These are phyloP conservation scores for Panzeria rudis DNA, from an alignment of 2,888 invertebrate species.

Conservation along the genomic window DNA sequence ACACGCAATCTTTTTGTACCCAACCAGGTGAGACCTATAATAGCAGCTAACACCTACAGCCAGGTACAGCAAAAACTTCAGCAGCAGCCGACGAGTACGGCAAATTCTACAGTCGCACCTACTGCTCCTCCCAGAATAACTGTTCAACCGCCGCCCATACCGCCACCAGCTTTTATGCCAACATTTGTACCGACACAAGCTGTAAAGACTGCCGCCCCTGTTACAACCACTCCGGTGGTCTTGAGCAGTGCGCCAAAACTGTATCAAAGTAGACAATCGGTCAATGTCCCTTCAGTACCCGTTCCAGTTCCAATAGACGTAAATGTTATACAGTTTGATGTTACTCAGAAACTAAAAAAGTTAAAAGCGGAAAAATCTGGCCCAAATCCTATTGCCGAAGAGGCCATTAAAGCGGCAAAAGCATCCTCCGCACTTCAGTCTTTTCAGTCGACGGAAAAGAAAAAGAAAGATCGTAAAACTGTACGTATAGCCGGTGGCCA, in stretches of 20 bases:
- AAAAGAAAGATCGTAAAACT: conserved; percentile 85
- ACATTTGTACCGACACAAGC: conserved; percentile 82
- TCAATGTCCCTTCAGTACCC: conserved; percentile 79
- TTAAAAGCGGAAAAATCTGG: conserved; percentile 88
- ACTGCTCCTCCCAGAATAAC: conserved; percentile 75
- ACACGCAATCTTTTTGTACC: conserved; percentile 84
- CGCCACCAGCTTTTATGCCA: conserved; percentile 83
- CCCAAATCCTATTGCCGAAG: conserved; percentile 86
- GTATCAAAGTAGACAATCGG: conserved; percentile 86
- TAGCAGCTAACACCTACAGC: conserved; percentile 89
- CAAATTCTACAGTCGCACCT: conserved; percentile 74
- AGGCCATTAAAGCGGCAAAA: conserved; percentile 87
- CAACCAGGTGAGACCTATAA: conserved; percentile 86
- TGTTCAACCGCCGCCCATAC: conserved; percentile 81
- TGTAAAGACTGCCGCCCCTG: conserved; percentile 76
- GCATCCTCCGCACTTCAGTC: conserved; percentile 86
- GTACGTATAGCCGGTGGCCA: conserved; percentile 96
- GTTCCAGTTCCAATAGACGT: conserved; percentile 84
- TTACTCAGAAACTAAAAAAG: conserved; percentile 86
- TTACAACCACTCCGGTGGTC: conserved; percentile 85
- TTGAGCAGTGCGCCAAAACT: conserved; percentile 89
- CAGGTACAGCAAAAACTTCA: conserved; percentile 89
- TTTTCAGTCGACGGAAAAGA: conserved; percentile 85
- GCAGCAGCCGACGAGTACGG: conserved; percentile 81
- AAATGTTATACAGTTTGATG: conserved; percentile 85